phyloP scores from a whole-genome alignment of 2,888 invertebrate species.

The Clepsis dumicolana region DNA sequence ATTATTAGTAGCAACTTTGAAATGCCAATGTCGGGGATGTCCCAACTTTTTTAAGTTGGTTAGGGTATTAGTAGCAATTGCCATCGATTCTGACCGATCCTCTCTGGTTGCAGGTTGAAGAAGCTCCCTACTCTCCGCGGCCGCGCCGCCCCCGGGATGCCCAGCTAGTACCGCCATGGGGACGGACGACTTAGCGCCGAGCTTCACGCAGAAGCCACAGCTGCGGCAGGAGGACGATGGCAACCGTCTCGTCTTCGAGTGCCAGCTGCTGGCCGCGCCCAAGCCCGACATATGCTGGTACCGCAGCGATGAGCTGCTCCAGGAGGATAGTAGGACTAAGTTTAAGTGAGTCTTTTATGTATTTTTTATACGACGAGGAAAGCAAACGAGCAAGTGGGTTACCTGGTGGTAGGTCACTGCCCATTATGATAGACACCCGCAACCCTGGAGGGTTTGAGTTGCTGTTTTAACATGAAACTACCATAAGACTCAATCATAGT shows the following conservation, averaged over 20 bases:
- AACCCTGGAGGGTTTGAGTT: no score
- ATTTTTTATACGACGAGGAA: no score
- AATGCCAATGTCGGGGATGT: no score
- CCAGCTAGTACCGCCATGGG: constrained; percentile 90
- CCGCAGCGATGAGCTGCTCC: constrained; percentile 94
- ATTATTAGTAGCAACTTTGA: no score
- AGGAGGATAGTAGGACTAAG: constrained; percentile 94
- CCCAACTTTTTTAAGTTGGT: no score
- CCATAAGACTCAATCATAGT: no score
- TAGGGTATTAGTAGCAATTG: no score
- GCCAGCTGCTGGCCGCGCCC: constrained; percentile 94
- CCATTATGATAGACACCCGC: no score
- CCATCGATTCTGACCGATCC: no score
- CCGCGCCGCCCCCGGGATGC: constrained; percentile 72
- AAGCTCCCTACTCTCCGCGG: constrained; percentile 52
- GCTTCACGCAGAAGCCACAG: constrained; percentile 99
- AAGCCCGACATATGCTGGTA: constrained; percentile 97
- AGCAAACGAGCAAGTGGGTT: no score
- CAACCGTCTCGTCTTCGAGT: constrained; percentile 97
- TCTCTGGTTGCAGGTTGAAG: constrained; percentile 56
- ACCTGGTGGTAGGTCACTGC: no score
- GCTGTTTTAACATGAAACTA: no score
- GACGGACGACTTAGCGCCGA: constrained; percentile 98
- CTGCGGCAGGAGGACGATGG: constrained; percentile 98
- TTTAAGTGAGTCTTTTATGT: constrained; percentile 86